Conservation (phyloP, 2,888 invertebrate genomes). For the Cataglyphis albicans region DNA sequence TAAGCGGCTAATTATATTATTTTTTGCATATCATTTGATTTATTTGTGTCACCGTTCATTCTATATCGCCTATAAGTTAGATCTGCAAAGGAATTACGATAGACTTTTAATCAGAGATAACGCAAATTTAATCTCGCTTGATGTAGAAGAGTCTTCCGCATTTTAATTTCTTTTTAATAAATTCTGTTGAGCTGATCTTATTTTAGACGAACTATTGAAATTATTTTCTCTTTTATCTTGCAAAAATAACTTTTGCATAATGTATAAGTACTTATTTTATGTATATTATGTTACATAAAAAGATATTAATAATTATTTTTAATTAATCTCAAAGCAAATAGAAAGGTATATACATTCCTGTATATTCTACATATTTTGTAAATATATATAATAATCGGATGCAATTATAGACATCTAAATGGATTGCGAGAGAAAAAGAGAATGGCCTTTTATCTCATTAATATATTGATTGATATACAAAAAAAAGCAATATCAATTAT, state of each 20-base stretch:
- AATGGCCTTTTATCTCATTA: neutral
- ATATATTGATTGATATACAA: neutral
- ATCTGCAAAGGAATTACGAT: neutral
- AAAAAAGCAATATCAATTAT: conserved; percentile 1
- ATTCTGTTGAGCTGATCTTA: conserved; percentile 12
- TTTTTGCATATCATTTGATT: neutral
- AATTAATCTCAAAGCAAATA: neutral
- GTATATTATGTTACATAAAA: neutral
- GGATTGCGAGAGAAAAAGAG: neutral
- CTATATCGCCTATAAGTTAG: neutral
- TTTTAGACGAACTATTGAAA: conserved; percentile 17
- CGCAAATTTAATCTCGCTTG: conserved; percentile 16
- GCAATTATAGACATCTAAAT: neutral
- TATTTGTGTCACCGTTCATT: neutral
- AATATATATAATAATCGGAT: neutral
- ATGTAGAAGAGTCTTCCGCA: neutral
- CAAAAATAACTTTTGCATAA: conserved; percentile 19
- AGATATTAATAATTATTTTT: neutral
- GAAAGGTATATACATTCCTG: neutral
- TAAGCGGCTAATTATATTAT: neutral
- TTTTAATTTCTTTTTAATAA: conserved; percentile 21
- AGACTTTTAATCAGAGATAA: conserved; percentile 19
- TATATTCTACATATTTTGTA: neutral
- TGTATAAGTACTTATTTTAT: neutral
- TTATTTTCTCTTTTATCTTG: conserved; percentile 3